phyloP scores from a whole-genome alignment of 2,113 vertebrate genomes.

The Ploceus nigricollis region DNA sequence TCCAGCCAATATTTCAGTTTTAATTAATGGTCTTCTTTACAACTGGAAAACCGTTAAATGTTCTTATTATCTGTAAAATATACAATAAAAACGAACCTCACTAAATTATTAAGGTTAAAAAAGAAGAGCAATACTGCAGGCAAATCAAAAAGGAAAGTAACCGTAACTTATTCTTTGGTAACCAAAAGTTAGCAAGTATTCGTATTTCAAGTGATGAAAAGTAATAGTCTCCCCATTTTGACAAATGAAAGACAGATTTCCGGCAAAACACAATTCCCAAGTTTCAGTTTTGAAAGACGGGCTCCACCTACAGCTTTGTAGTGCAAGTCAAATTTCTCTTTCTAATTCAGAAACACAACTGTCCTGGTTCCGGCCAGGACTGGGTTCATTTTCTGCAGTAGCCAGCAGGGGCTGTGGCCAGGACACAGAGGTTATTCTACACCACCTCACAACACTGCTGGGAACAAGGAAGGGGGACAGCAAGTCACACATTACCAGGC shows the following conservation, averaged over 20 bases:
- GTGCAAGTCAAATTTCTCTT: conserved; percentile 70
- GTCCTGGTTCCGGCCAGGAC: background rate
- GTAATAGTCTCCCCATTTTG: conserved; percentile 28
- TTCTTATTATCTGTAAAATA: conserved; percentile 64
- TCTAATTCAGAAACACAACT: conserved; percentile 32
- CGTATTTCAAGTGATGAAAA: conserved; percentile 70
- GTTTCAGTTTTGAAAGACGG: conserved; percentile 63
- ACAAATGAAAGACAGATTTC: conserved; percentile 57
- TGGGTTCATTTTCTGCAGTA: background rate
- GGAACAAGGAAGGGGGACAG: background rate
- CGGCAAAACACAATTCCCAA: conserved; percentile 42
- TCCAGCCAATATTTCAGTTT: conserved; percentile 45
- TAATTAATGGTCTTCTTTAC: conserved; percentile 66
- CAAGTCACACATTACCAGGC: background rate
- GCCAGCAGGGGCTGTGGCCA: background rate
- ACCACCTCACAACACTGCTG: background rate
- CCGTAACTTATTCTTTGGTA: conserved; percentile 86
- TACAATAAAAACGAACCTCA: conserved; percentile 61
- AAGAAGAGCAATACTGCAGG: conserved; percentile 68
- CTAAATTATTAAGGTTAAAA: conserved; percentile 62
- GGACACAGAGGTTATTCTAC: background rate
- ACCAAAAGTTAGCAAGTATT: conserved; percentile 73
- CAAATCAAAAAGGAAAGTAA: conserved; percentile 68
- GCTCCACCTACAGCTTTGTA: conserved; percentile 68
- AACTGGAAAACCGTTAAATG: conserved; percentile 65